phyloP scores from a whole-genome alignment of 2,888 invertebrate genomes.

The Cosmopolites sordidus region DNA sequence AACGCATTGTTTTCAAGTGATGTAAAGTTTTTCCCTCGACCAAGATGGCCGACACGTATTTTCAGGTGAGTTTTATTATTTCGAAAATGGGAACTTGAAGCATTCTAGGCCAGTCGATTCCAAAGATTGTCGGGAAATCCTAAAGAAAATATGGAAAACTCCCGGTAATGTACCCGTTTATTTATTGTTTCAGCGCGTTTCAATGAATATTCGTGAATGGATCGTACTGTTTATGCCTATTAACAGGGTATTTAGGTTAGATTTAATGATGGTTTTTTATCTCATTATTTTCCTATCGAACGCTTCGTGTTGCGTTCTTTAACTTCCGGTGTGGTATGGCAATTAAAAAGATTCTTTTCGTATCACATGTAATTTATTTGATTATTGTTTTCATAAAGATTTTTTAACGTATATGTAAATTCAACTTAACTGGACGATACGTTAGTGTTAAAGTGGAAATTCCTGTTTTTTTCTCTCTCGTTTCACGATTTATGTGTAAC shows the following conservation, averaged over 20 bases:
- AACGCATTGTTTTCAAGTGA: constrained; percentile 9
- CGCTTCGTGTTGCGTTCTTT: constrained; percentile 6
- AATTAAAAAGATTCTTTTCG: background rate
- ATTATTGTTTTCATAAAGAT: background rate
- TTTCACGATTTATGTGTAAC: background rate
- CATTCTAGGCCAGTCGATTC: background rate
- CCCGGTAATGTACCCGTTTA: too few species aligned
- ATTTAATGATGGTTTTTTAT: constrained; percentile 22
- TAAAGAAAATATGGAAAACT: background rate
- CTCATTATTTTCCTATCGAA: constrained; percentile 10
- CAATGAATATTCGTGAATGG: background rate
- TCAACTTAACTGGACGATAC: too few species aligned
- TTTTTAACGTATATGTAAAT: too few species aligned
- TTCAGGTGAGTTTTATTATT: constrained; percentile 52
- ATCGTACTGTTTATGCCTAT: background rate
- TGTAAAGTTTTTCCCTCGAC: constrained; percentile 19
- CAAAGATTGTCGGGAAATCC: background rate
- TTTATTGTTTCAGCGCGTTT: background rate
- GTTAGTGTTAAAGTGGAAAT: background rate
- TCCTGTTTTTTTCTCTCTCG: background rate
- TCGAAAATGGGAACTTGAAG: constrained; percentile 7
- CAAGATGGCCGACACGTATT: constrained; percentile 65
- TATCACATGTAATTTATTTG: background rate
- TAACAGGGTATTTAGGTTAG: constrained; percentile 22
- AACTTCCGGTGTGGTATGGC: constrained; percentile 6